phyloP scores from a whole-genome alignment of 2,888 invertebrate species.

The Erpobdella octoculata region DNA sequence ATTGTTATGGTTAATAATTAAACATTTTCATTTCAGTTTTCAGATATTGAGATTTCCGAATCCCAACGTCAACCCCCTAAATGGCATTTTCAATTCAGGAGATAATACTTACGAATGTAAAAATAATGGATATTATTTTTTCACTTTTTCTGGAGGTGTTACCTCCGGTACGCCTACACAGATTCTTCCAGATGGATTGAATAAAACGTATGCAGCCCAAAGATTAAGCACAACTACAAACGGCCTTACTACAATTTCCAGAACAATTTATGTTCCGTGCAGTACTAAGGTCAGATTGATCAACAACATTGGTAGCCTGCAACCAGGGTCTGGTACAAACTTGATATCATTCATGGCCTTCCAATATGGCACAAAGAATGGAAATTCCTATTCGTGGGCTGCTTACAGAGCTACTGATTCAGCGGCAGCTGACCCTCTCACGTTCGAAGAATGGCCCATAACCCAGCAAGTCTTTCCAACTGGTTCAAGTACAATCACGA shows the following conservation, averaged over 20 bases:
- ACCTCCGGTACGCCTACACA: conserved; percentile 1
- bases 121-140: conserved; percentile 13
- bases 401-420: conserved; percentile 20
- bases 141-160: conserved; percentile 31
- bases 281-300: conserved; percentile 3
- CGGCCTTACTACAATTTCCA: conserved; percentile 26
- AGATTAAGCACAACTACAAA: neutral
- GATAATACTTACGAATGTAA: conserved; percentile 24
- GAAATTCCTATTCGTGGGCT: conserved; percentile 20
- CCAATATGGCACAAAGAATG: conserved; percentile 15
- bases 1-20: neutral
- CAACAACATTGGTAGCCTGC: conserved; percentile 4
- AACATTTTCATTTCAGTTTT: neutral
- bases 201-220: conserved; percentile 14
- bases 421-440: conserved; percentile 18
- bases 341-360: conserved; percentile 29
- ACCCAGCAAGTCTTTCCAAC: neutral
- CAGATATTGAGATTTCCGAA: neutral
- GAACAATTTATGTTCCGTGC: conserved; percentile 28
- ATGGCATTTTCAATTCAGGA: conserved; percentile 16
- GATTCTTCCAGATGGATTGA: conserved; percentile 4
- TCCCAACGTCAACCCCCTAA: conserved; percentile 15
- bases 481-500: conserved; percentile 10
- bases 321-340: neutral
- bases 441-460: conserved; percentile 25